phyloP scores from a whole-genome alignment of 2,113 vertebrate genomes.

The Oreotrochilus melanogaster region DNA sequence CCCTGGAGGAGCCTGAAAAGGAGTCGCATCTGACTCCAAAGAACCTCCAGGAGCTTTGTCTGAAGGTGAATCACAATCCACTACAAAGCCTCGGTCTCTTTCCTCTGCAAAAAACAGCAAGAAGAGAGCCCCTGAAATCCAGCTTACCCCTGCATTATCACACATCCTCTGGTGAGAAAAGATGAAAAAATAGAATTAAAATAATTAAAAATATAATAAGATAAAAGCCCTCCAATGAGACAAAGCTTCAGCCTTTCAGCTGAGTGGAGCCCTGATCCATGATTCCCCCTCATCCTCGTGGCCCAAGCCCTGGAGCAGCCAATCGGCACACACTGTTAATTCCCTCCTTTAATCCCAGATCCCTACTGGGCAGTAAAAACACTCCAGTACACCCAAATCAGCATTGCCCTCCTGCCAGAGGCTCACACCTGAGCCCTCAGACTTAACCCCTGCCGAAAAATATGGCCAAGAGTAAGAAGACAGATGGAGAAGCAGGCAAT shows the following conservation, averaged over 20 bases:
- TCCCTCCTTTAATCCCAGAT: neutral
- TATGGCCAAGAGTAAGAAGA: fast-evolving
- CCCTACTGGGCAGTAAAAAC: fast-evolving
- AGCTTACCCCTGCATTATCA: fast-evolving
- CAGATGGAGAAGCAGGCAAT: fast-evolving
- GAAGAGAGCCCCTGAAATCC: fast-evolving
- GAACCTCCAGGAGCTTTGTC: neutral
- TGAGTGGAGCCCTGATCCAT: fast-evolving
- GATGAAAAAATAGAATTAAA: neutral
- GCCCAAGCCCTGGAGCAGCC: neutral
- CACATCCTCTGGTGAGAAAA: fast-evolving
- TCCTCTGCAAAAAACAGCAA: slow-evolving; percentile 75
- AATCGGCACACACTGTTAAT: neutral
- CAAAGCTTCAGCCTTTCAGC: fast-evolving
- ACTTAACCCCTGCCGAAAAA: fast-evolving
- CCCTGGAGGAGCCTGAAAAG: slow-evolving; percentile 55
- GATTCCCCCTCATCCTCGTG: fast-evolving
- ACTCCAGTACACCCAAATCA: fast-evolving
- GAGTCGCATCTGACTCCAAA: slow-evolving; percentile 82
- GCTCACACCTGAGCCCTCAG: fast-evolving
- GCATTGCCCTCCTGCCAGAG: neutral
- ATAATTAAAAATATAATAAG: neutral
- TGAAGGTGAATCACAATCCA: slow-evolving; percentile 56
- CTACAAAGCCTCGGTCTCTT: slow-evolving; percentile 85
- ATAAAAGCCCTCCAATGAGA: neutral